Percentiles rank a stretch among this genome's conserved stretches.
These are phyloP conservation scores for Pangasius mekongensis DNA, from an alignment of 2,797 vertebrate species.

Conservation along the genomic window DNA sequence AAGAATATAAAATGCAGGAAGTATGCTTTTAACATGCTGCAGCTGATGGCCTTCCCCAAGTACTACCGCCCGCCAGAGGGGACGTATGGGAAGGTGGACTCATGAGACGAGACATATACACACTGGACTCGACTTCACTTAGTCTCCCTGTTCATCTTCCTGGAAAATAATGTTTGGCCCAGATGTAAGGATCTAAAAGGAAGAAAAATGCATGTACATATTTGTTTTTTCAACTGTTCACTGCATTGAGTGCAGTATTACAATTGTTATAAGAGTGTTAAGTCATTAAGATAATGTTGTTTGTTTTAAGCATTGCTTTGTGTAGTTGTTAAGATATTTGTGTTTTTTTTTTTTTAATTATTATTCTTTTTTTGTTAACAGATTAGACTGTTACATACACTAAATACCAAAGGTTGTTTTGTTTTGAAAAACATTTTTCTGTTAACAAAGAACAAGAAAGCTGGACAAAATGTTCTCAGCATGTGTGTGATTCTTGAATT, in stretches of 20 bases:
- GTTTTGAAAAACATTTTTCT: not conserved
- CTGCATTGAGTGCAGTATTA: constrained; percentile 35
- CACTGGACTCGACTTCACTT: not conserved
- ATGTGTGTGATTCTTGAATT: not conserved
- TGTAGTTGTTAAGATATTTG: constrained; percentile 5
- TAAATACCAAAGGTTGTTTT: not conserved
- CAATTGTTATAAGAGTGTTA: not conserved
- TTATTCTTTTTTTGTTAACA: not conserved
- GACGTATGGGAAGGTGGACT: constrained; percentile 95
- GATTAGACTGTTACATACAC: constrained; percentile 5
- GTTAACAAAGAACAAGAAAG: not conserved
- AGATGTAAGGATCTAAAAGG: constrained; percentile 21
- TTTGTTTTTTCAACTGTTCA: not conserved
- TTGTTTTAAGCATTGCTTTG: not conserved
- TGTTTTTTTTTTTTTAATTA: not conserved
- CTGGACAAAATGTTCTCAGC: not conserved
- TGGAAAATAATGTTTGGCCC: not conserved
- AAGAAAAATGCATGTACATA: not conserved
- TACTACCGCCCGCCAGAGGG: constrained; percentile 96
- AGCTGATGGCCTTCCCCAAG: constrained; percentile 99
- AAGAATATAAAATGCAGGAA: constrained; percentile 99
- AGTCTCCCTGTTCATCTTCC: not conserved
- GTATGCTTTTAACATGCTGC: constrained; percentile 99
- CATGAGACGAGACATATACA: constrained; percentile 70
- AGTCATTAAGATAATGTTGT: not conserved